Conservation (phyloP, 1,140 invertebrate species). For the Sycophaga agraensis region DNA sequence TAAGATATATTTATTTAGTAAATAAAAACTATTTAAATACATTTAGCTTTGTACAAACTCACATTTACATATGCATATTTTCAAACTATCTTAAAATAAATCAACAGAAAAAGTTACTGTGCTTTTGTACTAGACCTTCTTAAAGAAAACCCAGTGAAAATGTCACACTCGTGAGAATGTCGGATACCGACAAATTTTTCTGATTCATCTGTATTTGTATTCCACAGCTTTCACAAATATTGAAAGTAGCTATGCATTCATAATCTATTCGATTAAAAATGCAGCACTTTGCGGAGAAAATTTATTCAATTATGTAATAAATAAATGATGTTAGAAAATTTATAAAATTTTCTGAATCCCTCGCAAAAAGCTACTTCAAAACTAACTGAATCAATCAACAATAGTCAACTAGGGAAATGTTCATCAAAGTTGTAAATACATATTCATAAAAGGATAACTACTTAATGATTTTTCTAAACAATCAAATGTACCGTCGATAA, state of each 20-base stretch:
- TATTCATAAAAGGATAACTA: no score
- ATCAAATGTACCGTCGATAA: no score
- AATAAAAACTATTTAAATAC: neutral
- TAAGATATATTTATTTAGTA: neutral
- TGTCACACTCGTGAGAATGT: neutral
- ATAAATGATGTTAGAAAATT: no score
- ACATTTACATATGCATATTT: neutral
- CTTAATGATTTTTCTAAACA: no score
- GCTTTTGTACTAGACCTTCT: neutral
- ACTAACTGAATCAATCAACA: no score
- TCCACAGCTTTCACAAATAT: slow-evolving; percentile 13
- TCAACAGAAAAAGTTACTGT: slow-evolving; percentile 2
- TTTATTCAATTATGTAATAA: no score
- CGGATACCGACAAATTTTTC: slow-evolving; percentile 24
- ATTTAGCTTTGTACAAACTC: neutral
- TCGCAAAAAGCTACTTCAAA: no score
- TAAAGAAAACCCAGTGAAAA: slow-evolving; percentile 1
- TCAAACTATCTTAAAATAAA: neutral
- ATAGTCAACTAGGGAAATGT: no score
- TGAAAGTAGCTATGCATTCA: neutral
- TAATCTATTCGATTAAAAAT: neutral
- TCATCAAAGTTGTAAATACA: no score
- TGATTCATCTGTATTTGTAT: slow-evolving; percentile 5
- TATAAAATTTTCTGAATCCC: no score
- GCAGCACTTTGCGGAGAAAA: no score